These are phyloP conservation scores for Acronicta aceris DNA, from an alignment of 2,888 invertebrate genomes.

Conservation along the genomic window DNA sequence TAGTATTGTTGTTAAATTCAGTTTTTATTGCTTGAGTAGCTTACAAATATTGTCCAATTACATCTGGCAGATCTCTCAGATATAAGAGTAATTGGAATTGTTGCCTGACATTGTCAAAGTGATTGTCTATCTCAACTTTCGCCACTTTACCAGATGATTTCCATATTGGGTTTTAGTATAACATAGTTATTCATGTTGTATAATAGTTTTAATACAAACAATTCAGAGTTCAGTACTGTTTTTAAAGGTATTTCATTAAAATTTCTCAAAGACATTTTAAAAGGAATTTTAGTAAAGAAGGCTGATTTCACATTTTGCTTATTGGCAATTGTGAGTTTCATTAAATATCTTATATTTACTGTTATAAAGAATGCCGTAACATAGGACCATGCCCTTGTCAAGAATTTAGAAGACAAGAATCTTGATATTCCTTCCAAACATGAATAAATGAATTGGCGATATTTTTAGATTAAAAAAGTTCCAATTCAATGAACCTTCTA, in stretches of 20 bases:
- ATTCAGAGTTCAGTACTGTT: not conserved
- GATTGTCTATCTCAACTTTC: conserved; percentile 50
- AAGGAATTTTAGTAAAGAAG: not conserved
- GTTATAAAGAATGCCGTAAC: too few species aligned
- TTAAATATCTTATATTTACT: too few species aligned
- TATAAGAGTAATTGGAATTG: not conserved
- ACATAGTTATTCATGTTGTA: conserved; percentile 24
- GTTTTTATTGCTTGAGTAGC: not conserved
- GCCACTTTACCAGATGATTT: conserved; percentile 41
- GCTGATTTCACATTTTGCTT: too few species aligned
- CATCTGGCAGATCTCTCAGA: too few species aligned
- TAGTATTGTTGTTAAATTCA: conserved; percentile 7
- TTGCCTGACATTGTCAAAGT: conserved; percentile 38
- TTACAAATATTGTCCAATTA: not conserved
- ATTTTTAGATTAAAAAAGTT: not conserved
- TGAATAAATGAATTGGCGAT: not conserved
- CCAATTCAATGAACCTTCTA: conserved; percentile 10
- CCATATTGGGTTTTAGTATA: conserved; percentile 40
- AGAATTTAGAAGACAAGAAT: not conserved
- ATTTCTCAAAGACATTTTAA: not conserved
- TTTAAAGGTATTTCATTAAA: not conserved
- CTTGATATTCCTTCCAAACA: not conserved
- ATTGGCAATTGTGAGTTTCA: too few species aligned
- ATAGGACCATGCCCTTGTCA: not conserved
- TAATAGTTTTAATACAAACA: conserved; percentile 9